Evolutionary conservation across 2,797 vertebrate species (phyloP), one percentile per base, ranked within the genome.

Genomic region (Tragopan temminckii): DNA sequence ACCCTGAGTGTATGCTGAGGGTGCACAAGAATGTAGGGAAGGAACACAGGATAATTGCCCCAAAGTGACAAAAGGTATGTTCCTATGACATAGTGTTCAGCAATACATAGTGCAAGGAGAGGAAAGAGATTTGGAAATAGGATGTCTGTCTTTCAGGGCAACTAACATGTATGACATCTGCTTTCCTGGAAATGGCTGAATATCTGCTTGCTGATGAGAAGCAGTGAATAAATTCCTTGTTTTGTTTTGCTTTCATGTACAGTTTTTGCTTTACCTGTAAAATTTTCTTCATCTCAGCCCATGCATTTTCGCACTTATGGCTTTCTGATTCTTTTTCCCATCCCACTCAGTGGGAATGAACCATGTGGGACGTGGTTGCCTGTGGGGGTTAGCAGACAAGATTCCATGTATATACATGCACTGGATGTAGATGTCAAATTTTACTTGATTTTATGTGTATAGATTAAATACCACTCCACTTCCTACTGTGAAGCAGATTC

Each of bases 1-100:
- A 17, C 38, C 7, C 23, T 53, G 35, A 0, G 0, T 24, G 35
- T 3, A 43, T 31, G 7, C 40, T 20, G 3, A 9, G 13, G 7
- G 4, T 5, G 7, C 11, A 25, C 31, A 69, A 74, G 33, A 29
- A 20, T 27, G 4, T 31, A 15, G 21, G 9, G 33, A 58, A 8
- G 19, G 55, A 19, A 36, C 18, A 21, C 11, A 5, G 36, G 33
- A 40, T 9, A 68, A 19, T 15, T 68, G 67, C 46, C 11, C 9
- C 31, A 21, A 62, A 1, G 24, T 43, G 38, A 46, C 43, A 40
- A 10, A 33, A 69, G 7, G 12, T 18, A 8, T 57, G 58, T 13
- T 24, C 57, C 5, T 53, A 23, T 43, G 13, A 53, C 20, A 11
- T 13, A 38, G 14, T 21, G 6, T 31, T 74, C 6, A 25, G 23